Conservation (phyloP, 2,113 vertebrate species). For the Ursus arctos region DNA sequence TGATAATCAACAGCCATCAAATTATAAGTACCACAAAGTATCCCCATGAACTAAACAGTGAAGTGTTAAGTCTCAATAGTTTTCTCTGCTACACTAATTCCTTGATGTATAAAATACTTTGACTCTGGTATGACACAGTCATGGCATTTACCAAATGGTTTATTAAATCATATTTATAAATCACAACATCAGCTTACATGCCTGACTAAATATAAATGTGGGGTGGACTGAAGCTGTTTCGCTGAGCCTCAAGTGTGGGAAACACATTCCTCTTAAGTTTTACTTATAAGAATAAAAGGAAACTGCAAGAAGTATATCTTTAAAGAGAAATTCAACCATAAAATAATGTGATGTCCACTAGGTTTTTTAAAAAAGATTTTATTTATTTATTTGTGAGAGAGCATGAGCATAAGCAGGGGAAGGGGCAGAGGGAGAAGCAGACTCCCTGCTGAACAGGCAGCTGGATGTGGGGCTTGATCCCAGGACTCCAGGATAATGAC, state of each 20-base stretch:
- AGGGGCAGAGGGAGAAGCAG: too few species aligned
- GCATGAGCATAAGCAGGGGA: too few species aligned
- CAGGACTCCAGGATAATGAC: neutral
- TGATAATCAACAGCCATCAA: slow-evolving; percentile 9
- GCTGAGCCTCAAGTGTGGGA: neutral
- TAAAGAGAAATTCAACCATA: slow-evolving; percentile 50
- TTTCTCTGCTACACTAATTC: neutral
- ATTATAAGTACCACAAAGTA: slow-evolving; percentile 56
- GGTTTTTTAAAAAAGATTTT: neutral
- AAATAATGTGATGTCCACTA: slow-evolving; percentile 51
- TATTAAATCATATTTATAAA: slow-evolving; percentile 50
- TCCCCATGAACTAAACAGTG: slow-evolving; percentile 39
- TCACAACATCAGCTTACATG: neutral
- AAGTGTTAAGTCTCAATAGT: neutral
- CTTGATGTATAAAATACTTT: neutral
- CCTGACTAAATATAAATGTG: neutral
- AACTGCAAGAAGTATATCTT: slow-evolving; percentile 39
- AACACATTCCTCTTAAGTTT: neutral
- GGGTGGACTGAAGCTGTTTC: neutral
- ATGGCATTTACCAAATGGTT: slow-evolving; percentile 28
- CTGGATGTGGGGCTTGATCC: neutral
- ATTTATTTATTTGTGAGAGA: neutral
- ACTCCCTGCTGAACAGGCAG: too few species aligned
- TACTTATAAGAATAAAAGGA: neutral
- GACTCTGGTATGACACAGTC: neutral